Conservation (phyloP, 2,797 vertebrate genomes). For the Bovichtus diacanthus region DNA sequence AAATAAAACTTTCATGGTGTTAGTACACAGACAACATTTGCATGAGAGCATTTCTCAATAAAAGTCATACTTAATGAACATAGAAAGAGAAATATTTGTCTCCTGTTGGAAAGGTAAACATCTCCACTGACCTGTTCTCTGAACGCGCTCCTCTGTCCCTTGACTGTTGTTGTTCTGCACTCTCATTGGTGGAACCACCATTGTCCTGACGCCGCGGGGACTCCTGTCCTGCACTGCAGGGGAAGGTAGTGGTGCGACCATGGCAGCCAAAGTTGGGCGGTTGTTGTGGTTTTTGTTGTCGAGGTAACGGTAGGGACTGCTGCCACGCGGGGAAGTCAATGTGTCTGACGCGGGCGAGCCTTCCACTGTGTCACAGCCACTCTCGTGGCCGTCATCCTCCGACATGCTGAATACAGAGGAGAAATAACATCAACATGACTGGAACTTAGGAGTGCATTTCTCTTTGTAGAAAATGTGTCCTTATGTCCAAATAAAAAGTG, state of each 20-base stretch:
- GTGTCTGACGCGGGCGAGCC: slow-evolving; percentile 91
- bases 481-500: too few species aligned
- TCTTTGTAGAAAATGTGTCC: too few species aligned
- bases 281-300: slow-evolving; percentile 86
- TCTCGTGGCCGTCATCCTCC: slow-evolving; percentile 94
- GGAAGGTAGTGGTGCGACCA: slow-evolving; percentile 68
- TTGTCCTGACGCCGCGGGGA: slow-evolving; percentile 88
- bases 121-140: slow-evolving; percentile 85
- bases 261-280: slow-evolving; percentile 58
- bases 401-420: slow-evolving; percentile 88
- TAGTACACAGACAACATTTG: slow-evolving; percentile 9
- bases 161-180: slow-evolving; percentile 87
- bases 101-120: neutral
- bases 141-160: slow-evolving; percentile 80
- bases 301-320: slow-evolving; percentile 90
- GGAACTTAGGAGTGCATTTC: neutral
- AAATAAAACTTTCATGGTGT: neutral
- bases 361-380: slow-evolving; percentile 94
- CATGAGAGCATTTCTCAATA: neutral
- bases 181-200: slow-evolving; percentile 93
- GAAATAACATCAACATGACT: neutral
- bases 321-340: slow-evolving; percentile 84
- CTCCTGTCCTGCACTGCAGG: slow-evolving; percentile 83
- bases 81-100: neutral
- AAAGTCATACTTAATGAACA: too few species aligned